Conservation (phyloP, 1,140 invertebrate genomes). For the Papilio xuthus region DNA sequence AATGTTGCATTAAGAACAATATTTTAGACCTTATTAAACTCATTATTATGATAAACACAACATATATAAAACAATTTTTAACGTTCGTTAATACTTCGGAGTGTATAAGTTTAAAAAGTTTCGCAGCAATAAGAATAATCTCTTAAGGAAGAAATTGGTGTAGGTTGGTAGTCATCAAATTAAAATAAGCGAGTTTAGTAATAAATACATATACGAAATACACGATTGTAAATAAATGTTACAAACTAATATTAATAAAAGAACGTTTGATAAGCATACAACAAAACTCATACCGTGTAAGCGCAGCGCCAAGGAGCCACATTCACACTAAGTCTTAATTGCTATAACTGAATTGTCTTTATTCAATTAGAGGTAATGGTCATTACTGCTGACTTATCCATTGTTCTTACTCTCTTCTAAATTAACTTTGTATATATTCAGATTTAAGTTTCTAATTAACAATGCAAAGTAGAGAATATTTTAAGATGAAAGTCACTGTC, state of each 20-base stretch:
- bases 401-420: conserved; percentile 14
- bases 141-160: background rate
- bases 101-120: too few species aligned
- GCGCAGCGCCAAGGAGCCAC: conserved; percentile 9
- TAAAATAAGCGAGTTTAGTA: background rate
- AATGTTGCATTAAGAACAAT: background rate
- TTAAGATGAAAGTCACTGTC: background rate
- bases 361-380: conserved; percentile 29
- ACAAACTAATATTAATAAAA: conserved; percentile 10
- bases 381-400: conserved; percentile 16
- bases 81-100: too few species aligned
- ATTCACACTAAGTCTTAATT: conserved; percentile 31
- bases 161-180: background rate
- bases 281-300: background rate
- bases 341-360: conserved; percentile 28
- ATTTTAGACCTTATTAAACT: background rate
- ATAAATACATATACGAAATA: background rate
- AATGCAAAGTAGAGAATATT: background rate
- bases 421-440: conserved; percentile 19
- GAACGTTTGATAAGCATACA: conserved; percentile 1
- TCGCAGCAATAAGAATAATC: background rate
- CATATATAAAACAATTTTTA: too few species aligned
- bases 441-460: conserved; percentile 5
- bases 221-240: background rate
- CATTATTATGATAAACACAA: too few species aligned